Conservation (phyloP, 1,140 invertebrate genomes). For the Temnothorax nylanderi region DNA sequence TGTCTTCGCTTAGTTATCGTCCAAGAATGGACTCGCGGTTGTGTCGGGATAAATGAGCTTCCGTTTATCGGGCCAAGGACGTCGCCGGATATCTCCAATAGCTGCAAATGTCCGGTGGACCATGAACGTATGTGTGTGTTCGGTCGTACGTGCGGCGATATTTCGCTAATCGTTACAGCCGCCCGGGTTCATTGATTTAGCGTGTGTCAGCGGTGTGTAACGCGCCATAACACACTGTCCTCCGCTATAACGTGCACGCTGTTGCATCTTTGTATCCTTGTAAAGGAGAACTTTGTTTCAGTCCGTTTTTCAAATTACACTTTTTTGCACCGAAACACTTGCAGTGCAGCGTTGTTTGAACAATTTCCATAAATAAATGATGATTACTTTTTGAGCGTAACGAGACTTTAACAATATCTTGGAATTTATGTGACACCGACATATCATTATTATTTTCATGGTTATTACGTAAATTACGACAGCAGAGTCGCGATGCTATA, state of each 20-base stretch:
- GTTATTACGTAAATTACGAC: neutral
- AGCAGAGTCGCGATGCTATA: neutral
- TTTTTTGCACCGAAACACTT: neutral
- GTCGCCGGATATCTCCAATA: constrained; percentile 65
- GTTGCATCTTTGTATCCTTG: neutral
- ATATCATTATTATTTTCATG: neutral
- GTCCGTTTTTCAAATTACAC: neutral
- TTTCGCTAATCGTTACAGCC: constrained; percentile 61
- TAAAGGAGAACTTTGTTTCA: neutral
- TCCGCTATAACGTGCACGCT: neutral
- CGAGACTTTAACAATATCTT: neutral
- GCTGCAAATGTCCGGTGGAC: constrained; percentile 66
- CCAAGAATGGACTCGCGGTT: constrained; percentile 17
- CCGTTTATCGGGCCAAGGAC: constrained; percentile 67
- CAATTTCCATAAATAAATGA: constrained; percentile 11
- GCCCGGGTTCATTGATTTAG: constrained; percentile 39
- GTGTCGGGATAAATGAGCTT: constrained; percentile 62
- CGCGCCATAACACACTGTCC: neutral
- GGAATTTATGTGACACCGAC: neutral
- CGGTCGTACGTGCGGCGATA: constrained; percentile 10
- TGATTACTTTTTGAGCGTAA: neutral
- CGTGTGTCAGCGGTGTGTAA: constrained; percentile 17
- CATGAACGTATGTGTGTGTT: constrained; percentile 26
- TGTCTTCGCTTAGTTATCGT: constrained; percentile 70
- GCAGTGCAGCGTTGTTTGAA: neutral